Base-by-base conservation (phyloP, 2,888 invertebrate genomes). In the Drosophila mulleri region DNA sequence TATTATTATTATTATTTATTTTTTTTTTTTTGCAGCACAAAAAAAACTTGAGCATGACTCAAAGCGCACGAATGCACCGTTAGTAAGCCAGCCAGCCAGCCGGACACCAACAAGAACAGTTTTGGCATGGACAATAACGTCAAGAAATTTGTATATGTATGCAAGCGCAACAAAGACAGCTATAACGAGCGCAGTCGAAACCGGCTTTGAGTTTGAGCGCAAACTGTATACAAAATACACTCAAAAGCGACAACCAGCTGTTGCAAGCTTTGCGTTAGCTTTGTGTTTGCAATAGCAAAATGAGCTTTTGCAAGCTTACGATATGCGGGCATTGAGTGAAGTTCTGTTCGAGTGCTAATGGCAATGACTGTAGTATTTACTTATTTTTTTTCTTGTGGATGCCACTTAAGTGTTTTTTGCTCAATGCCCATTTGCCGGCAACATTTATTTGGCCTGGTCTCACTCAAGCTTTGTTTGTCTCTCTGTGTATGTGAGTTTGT, bases 61-160 rank as follows among this genome's bases (percentile, higher is more conserved):
- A 81, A 81, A 52, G 54, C 63, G 54, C 66, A 41, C 57, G n/a
- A 78, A 83, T 86, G 87, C 82, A 82, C 81, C 80, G 88, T 84
- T 80, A 85, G 75, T 60, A 57, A 70, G 54, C 52, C 44, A 61
- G 26, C n/a, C 45, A 54, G 26, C 26, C 26, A 39, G 3, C 12
- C 18, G 4, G 29, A 35, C 44, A 57, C 29, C 44, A 57, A 59
- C 54, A 63, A 23, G 44, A 69, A 60, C 35, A 39, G 41, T 47
- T 68, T 73, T 66, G 62, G 66, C 59, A 66, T 77, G 64, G 47
- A 64, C 72, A 76, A 54, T 48, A 74, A 71, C 54, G 44, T 37
- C 48, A 50, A 77, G 59, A 58, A 65, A 77, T 76, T 59, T 37
- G 56, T 44, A 41, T 65, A 60, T 77, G 77, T 65, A 60, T 77